Evolutionary conservation across 1,140 invertebrate species (phyloP).

Genomic region (Rhynchophorus ferrugineus): DNA sequence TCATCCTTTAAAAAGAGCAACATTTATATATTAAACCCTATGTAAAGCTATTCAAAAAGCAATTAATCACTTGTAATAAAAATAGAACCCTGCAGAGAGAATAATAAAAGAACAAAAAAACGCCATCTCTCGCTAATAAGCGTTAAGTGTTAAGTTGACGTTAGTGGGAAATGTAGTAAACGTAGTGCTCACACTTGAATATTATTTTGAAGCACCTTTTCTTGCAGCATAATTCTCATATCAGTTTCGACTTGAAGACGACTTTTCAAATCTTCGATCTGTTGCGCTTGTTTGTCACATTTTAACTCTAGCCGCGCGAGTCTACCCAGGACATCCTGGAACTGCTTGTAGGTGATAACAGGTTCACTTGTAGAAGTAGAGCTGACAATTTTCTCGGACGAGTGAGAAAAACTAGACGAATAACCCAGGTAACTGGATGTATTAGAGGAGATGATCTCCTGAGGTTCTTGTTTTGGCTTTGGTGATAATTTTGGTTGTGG

Average conservation of each 20-base stretch:
- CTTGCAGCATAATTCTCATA: conserved; percentile 48
- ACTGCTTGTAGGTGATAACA: conserved; percentile 25
- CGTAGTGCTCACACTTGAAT: conserved; percentile 26
- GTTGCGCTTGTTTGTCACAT: conserved; percentile 50
- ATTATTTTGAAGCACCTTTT: conserved; percentile 41
- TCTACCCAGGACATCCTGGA: conserved; percentile 41
- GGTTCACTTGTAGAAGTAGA: neutral
- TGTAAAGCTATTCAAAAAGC: too few relatives aligned
- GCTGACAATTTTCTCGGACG: too few relatives aligned
- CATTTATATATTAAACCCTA: too few relatives aligned
- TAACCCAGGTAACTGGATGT: neutral
- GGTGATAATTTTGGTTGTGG: conserved; percentile 15
- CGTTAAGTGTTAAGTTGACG: too few relatives aligned
- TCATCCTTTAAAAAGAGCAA: too few relatives aligned
- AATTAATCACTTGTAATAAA: too few relatives aligned
- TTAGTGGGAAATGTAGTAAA: too few relatives aligned
- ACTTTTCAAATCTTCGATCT: conserved; percentile 49
- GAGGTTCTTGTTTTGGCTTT: conserved; percentile 1
- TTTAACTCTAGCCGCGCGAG: conserved; percentile 52
- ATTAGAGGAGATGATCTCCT: neutral
- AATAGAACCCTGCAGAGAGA: too few relatives aligned
- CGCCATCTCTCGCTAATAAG: too few relatives aligned
- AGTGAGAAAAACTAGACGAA: neutral
- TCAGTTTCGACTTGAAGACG: conserved; percentile 50
- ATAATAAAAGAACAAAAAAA: too few relatives aligned